phyloP scores from a whole-genome alignment of 2,113 vertebrate genomes.

The Amblyopsis rosae region DNA sequence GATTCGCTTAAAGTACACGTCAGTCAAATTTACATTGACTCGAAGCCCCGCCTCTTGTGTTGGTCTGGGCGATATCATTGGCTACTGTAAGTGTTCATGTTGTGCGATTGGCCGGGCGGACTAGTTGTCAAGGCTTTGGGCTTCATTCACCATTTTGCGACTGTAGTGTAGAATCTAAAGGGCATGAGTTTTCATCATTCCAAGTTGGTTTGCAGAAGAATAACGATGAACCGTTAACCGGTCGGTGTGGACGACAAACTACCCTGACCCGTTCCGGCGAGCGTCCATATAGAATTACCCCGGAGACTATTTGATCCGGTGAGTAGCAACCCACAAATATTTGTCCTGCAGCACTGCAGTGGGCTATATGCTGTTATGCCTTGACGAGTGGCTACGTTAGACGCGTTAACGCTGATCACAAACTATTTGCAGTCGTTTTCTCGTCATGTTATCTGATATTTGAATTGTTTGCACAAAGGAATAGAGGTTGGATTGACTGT shows the following conservation, averaged over 20 bases:
- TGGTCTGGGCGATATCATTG: slow-evolving; percentile 65
- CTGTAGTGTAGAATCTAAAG: slow-evolving; percentile 88
- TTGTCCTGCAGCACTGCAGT: slow-evolving; percentile 74
- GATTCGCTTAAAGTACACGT: slow-evolving; percentile 70
- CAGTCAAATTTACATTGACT: slow-evolving; percentile 62
- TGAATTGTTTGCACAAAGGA: slow-evolving; percentile 29
- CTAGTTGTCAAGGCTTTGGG: slow-evolving; percentile 87
- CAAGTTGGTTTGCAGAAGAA: slow-evolving; percentile 76
- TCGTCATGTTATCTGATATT: slow-evolving; percentile 2
- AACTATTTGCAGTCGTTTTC: slow-evolving; percentile 33
- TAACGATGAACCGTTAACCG: slow-evolving; percentile 58
- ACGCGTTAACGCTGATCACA: slow-evolving; percentile 51
- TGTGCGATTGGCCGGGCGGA: slow-evolving; percentile 76
- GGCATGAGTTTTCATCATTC: slow-evolving; percentile 76
- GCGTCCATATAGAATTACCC: slow-evolving; percentile 38
- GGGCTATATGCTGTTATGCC: slow-evolving; percentile 52
- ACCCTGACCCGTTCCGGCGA: slow-evolving; percentile 53
- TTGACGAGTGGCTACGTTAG: slow-evolving; percentile 46
- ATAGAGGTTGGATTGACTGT: slow-evolving; percentile 42
- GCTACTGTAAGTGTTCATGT: slow-evolving; percentile 73
- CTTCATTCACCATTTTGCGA: slow-evolving; percentile 99
- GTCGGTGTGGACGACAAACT: slow-evolving; percentile 58
- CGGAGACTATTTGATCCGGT: slow-evolving; percentile 57
- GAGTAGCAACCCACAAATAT: slow-evolving; percentile 72
- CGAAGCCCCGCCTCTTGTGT: slow-evolving; percentile 38